Evolutionary conservation across 2,113 vertebrate species (phyloP).

Genomic region (human (Homo sapiens)): DNA sequence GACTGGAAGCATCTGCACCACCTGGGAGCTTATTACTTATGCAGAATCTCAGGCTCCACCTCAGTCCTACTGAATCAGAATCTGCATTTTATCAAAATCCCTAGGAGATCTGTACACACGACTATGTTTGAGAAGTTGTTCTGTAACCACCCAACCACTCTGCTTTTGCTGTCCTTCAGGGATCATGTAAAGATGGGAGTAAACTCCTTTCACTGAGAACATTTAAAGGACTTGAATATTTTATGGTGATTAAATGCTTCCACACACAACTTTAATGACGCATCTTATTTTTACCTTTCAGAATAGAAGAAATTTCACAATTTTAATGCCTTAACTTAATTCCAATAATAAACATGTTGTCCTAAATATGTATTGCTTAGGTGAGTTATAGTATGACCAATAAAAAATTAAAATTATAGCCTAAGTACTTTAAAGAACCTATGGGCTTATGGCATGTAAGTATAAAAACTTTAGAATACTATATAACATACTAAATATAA

Average conservation of each 20-base stretch:
- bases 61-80: not conserved
- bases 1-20: not conserved
- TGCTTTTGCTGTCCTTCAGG: not conserved
- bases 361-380: not conserved
- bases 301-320: not conserved
- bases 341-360: not conserved
- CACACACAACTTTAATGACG: not conserved
- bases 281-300: not conserved
- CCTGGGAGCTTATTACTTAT: not conserved
- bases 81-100: not conserved
- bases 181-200: not conserved
- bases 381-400: not conserved
- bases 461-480: not conserved
- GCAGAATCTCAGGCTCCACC: not conserved
- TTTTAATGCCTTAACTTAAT: not conserved
- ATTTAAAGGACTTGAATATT: conserved; percentile 10
- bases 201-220: not conserved
- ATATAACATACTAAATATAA: not conserved
- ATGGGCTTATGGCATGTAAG: not conserved
- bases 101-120: not conserved
- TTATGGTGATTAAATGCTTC: not conserved
- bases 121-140: not conserved
- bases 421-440: conserved; percentile 35
- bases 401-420: not conserved
- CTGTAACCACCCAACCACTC: not conserved